A percentile compares a stretch with the other conserved stretches of the same genome.
Conservation (phyloP, 2,888 invertebrate species). For the Microctonus aethiopoides region DNA sequence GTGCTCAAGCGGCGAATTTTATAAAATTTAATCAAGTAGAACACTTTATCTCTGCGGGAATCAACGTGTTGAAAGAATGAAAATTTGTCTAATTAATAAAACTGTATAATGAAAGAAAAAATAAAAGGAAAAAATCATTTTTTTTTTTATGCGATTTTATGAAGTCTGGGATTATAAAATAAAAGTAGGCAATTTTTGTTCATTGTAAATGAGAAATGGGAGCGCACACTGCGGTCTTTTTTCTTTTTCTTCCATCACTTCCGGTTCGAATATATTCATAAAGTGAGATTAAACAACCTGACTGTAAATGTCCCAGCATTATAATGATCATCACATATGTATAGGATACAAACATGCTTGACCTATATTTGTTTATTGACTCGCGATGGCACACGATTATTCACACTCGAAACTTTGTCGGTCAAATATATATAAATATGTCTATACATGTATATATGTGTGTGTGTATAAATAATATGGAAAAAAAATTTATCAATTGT, state of each 20-base stretch:
- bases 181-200: slow-evolving; percentile 11
- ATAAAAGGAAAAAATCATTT: no score
- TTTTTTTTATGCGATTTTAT: not conserved
- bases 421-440: not conserved
- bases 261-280: not conserved
- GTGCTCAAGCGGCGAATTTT: slow-evolving; percentile 16
- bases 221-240: not conserved
- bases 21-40: slow-evolving; percentile 25
- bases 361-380: slow-evolving; percentile 9
- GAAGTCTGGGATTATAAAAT: not conserved
- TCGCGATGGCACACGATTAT: not conserved
- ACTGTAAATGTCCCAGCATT: not conserved
- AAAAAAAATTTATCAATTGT: not conserved
- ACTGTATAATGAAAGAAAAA: not conserved
- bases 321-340: not conserved
- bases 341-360: not conserved
- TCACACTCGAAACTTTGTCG: not conserved
- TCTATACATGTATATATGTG: not conserved
- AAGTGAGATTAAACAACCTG: not conserved
- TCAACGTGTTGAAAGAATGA: slow-evolving; percentile 1
- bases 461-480: no score
- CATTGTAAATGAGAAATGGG: no score
- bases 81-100: slow-evolving; percentile 22
- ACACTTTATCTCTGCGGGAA: not conserved
- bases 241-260: not conserved